Evolutionary conservation across 2,113 vertebrate genomes (phyloP), one percentile per base, ranked within the genome.

Genomic region (Stercorarius parasiticus): DNA sequence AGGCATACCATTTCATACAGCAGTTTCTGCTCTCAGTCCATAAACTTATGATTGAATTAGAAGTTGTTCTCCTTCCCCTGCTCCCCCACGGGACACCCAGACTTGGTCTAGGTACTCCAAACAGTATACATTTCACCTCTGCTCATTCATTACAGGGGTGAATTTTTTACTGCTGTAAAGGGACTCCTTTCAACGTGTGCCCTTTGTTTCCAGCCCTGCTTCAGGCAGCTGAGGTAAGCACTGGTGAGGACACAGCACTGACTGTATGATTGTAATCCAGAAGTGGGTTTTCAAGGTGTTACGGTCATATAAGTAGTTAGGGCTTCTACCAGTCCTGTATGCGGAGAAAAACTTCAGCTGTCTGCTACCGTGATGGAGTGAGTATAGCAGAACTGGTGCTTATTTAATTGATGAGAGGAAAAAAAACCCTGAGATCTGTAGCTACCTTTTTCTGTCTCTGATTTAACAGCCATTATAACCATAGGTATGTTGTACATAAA

Each of bases 31-130:
- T 92, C 56, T 6, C 90, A 84, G 69, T 55, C 88, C 69, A 84
- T 92, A 88, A 96, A 96, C 20, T 64, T 59, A 38, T 10, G 42
- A 88, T 59, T 86, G 86, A 96, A 95, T 88, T 86, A 86, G 67
- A 90, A 88, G 43, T 32, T 55, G 29, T 52, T 88, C 72, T 82
- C 86, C 29, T 78, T 59, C 14, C 38, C 43, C 17, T 55, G 0
- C 15, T 89, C 38, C 73, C 79, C 43, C 64, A 22, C 0, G 12
- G 19, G 80, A 82, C 58, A 62, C 38, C 10, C 38, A 43, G 55
- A 23, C 30, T 20, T 61, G 47, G 30, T 64, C 56, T 71, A 81
- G 78, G 20, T 81, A 47, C 50, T 84, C 53, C 19, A 43, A 67
- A 86, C 22, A 66, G 62, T 17, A 22, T 20, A 25, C 16, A 40